Conservation (phyloP, 2,113 vertebrate genomes). For the Cettia cetti region DNA sequence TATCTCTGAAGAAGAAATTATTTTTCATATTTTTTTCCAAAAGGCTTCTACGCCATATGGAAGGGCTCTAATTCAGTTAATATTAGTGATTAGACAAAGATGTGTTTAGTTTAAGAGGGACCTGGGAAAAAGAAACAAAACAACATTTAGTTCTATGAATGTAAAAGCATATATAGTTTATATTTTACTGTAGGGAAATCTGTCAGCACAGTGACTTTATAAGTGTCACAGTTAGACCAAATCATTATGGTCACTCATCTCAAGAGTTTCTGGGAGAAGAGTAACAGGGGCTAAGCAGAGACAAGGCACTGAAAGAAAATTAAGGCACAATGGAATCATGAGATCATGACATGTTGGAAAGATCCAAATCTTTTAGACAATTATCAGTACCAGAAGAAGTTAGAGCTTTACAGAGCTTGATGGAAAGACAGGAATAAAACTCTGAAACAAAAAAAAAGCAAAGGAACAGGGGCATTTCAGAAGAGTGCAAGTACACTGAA, state of each 20-base stretch:
- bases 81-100: background rate
- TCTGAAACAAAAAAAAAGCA: background rate
- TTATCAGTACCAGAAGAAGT: background rate
- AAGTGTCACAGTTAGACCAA: background rate
- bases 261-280: background rate
- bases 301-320: background rate
- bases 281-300: background rate
- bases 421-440: background rate
- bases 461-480: background rate
- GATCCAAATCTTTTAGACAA: background rate
- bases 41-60: background rate
- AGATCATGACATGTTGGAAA: background rate
- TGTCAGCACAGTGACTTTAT: background rate
- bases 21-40: background rate
- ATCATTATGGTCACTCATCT: background rate
- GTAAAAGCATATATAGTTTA: background rate
- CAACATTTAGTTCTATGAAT: background rate
- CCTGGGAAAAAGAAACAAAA: background rate
- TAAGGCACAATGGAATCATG: background rate
- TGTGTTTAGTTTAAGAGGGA: background rate
- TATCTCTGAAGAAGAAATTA: background rate
- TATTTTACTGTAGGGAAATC: background rate
- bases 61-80: background rate
- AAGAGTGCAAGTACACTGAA: background rate
- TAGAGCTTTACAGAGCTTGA: background rate